Evolutionary conservation across 2,888 invertebrate species (phyloP).

Genomic region (Uropetala carovei): DNA sequence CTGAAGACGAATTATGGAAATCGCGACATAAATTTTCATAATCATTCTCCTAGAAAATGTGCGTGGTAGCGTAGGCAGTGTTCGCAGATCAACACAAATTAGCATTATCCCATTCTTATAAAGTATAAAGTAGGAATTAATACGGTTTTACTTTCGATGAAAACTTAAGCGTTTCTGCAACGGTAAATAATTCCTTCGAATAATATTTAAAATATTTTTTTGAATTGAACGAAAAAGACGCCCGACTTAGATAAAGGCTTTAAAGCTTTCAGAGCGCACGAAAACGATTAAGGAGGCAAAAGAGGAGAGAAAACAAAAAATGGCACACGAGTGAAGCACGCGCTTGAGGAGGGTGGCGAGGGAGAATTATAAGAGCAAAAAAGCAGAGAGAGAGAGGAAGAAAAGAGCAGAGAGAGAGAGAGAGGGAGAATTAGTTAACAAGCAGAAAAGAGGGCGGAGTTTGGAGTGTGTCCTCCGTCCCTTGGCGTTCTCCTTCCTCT

Average conservation of each 20-base stretch:
- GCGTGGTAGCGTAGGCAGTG: too few species aligned
- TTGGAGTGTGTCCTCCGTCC: conserved; percentile 3
- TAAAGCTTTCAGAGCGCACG: not conserved
- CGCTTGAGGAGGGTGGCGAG: not conserved
- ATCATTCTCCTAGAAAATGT: too few species aligned
- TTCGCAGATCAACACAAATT: too few species aligned
- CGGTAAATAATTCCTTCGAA: too few species aligned
- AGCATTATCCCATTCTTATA: too few species aligned
- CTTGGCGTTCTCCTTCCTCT: not conserved
- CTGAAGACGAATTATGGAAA: too few species aligned
- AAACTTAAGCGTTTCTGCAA: too few species aligned
- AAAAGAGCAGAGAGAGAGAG: not conserved
- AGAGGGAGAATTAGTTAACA: not conserved
- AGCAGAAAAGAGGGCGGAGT: conserved; percentile 17
- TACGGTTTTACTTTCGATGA: too few species aligned
- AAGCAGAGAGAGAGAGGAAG: not conserved
- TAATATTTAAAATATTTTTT: too few species aligned
- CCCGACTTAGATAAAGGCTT: not conserved
- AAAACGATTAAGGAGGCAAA: conserved; percentile 14
- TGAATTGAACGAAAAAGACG: not conserved
- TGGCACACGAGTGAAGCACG: not conserved
- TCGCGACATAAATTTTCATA: too few species aligned
- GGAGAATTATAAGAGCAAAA: not conserved
- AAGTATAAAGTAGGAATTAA: too few species aligned
- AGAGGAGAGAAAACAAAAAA: not conserved